These are phyloP conservation scores for Desmodus rotundus DNA, from an alignment of 2,113 vertebrate species.

Conservation along the genomic window DNA sequence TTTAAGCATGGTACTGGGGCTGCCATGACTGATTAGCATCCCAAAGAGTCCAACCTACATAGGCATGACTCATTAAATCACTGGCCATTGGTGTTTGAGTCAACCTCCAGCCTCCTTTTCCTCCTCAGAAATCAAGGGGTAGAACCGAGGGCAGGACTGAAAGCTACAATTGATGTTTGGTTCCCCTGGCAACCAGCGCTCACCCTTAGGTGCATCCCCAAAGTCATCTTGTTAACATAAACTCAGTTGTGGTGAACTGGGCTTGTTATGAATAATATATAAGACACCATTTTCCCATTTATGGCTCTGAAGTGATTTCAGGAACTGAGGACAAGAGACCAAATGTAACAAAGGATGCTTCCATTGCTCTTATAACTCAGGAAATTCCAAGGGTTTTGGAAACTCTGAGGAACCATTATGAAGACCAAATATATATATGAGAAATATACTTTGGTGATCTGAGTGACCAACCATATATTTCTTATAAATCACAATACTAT, in stretches of 20 bases:
- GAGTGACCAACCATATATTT: too few relatives aligned
- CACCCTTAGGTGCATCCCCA: not conserved
- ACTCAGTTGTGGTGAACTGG: not conserved
- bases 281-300: not conserved
- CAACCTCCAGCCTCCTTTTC: not conserved
- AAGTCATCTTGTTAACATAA: not conserved
- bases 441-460: too few relatives aligned
- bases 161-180: not conserved
- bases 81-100: not conserved
- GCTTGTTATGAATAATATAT: not conserved
- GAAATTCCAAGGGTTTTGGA: too few relatives aligned
- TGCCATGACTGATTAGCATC: not conserved
- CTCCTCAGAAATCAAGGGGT: not conserved
- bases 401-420: too few relatives aligned
- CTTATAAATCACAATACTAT: not conserved
- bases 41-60: not conserved
- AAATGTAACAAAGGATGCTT: too few relatives aligned
- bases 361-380: too few relatives aligned
- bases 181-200: not conserved
- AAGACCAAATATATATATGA: too few relatives aligned
- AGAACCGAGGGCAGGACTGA: not conserved
- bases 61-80: not conserved
- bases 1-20: not conserved
- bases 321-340: too few relatives aligned
- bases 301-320: too few relatives aligned